Evolutionary conservation across 2,888 invertebrate species (phyloP).

Genomic region (Ennomos erosarius): DNA sequence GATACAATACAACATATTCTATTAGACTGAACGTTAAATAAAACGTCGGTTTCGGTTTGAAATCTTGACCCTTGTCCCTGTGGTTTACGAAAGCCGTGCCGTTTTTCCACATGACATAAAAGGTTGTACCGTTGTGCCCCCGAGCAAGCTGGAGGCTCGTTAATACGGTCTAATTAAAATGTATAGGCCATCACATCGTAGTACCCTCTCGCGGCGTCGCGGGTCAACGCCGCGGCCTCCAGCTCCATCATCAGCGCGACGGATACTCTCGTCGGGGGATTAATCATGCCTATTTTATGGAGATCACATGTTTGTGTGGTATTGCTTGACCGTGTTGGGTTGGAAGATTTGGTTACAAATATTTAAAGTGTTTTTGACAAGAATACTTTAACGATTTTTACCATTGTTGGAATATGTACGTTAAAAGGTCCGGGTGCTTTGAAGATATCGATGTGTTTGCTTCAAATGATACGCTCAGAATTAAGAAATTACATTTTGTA

Average conservation of each 20-base stretch:
- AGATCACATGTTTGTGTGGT: neutral
- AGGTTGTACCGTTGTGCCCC: slow-evolving; percentile 3
- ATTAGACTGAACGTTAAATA: too few species aligned
- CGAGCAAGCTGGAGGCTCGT: neutral
- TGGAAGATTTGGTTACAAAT: too few species aligned
- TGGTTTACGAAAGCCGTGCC: neutral
- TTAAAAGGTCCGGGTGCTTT: too few species aligned
- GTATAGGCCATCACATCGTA: slow-evolving; percentile 5
- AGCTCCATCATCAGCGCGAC: slow-evolving; percentile 14
- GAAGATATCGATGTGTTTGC: too few species aligned
- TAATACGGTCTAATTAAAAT: slow-evolving; percentile 21
- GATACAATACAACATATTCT: too few species aligned
- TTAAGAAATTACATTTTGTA: too few species aligned
- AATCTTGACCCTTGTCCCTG: neutral
- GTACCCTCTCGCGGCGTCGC: slow-evolving; percentile 4
- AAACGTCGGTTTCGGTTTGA: too few species aligned
- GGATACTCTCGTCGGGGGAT: slow-evolving; percentile 12
- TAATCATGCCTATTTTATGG: slow-evolving; percentile 10
- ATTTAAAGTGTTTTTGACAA: too few species aligned
- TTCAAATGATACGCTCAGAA: too few species aligned
- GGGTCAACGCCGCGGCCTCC: neutral
- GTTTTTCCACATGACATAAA: slow-evolving; percentile 1
- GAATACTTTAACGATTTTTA: too few species aligned
- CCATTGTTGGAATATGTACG: too few species aligned
- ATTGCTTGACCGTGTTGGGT: neutral